These are phyloP conservation scores for Piprites chloris DNA, from an alignment of 2,113 vertebrate species.

Conservation along the genomic window DNA sequence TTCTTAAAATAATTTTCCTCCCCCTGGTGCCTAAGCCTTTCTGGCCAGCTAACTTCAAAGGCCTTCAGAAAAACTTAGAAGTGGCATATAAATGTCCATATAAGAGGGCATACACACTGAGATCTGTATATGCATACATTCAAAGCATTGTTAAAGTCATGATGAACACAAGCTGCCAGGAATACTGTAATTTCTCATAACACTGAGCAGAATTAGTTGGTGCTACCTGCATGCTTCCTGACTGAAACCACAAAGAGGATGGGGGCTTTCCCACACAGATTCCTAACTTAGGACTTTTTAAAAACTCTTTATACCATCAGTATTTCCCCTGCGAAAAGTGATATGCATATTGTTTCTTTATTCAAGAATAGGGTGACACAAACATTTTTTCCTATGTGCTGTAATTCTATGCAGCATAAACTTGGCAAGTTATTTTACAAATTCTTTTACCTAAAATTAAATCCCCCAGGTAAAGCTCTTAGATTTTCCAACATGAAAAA, in stretches of 20 bases:
- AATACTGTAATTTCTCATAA: not conserved
- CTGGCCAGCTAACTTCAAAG: constrained; percentile 38
- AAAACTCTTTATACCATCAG: constrained; percentile 8
- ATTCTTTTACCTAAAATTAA: constrained; percentile 17
- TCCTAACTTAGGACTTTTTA: constrained; percentile 52
- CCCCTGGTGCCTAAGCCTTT: constrained; percentile 8
- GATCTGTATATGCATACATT: not conserved
- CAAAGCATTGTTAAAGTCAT: constrained; percentile 5
- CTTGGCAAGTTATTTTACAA: not conserved
- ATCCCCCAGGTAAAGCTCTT: constrained; percentile 5
- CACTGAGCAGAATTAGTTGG: not conserved
- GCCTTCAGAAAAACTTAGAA: constrained; percentile 24
- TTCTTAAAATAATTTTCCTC: constrained; percentile 54
- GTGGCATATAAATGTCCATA: not conserved
- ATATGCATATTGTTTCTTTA: not conserved
- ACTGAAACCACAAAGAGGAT: not conserved
- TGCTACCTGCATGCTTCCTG: not conserved
- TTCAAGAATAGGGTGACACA: not conserved
- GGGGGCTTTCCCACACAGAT: constrained; percentile 48
- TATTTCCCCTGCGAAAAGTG: constrained; percentile 46
- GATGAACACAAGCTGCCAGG: not conserved
- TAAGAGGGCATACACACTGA: not conserved
- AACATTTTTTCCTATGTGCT: not conserved
- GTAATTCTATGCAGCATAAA: not conserved
- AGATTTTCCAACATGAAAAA: not conserved